Evolutionary conservation across 2,888 invertebrate species (phyloP).

Genomic region (Melangyna quadrimaculata): DNA sequence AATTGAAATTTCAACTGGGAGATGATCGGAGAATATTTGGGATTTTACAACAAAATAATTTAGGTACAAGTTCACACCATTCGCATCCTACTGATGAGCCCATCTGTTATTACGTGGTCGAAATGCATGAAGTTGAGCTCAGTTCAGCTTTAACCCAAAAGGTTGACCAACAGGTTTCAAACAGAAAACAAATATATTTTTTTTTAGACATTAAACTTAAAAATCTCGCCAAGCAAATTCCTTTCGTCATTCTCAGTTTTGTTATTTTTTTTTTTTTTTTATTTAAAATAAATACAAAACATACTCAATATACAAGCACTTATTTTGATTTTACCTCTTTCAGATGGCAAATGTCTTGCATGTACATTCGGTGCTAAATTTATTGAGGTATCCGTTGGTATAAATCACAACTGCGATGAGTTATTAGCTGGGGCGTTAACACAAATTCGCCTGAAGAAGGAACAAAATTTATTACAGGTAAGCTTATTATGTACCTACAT

Average conservation of each 20-base stretch:
- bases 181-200: too few relatives aligned
- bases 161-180: too few relatives aligned
- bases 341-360: constrained; percentile 96
- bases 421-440: constrained; percentile 95
- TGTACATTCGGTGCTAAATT: constrained; percentile 95
- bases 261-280: background rate
- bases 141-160: too few relatives aligned
- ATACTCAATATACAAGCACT: background rate
- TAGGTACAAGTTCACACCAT: too few relatives aligned
- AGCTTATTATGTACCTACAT: constrained; percentile 48
- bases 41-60: too few relatives aligned
- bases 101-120: too few relatives aligned
- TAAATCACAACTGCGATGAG: constrained; percentile 98
- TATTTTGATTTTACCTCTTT: constrained; percentile 74
- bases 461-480: constrained; percentile 83
- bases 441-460: constrained; percentile 92
- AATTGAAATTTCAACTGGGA: too few relatives aligned
- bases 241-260: background rate
- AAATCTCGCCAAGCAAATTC: too few relatives aligned
- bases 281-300: background rate
- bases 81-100: too few relatives aligned
- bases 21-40: too few relatives aligned
- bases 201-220: background rate
- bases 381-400: constrained; percentile 97
- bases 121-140: too few relatives aligned